Evolutionary conservation across 2,113 vertebrate species (phyloP), one percentile per base, ranked within the genome.

Genomic region (Callithrix jacchus): DNA sequence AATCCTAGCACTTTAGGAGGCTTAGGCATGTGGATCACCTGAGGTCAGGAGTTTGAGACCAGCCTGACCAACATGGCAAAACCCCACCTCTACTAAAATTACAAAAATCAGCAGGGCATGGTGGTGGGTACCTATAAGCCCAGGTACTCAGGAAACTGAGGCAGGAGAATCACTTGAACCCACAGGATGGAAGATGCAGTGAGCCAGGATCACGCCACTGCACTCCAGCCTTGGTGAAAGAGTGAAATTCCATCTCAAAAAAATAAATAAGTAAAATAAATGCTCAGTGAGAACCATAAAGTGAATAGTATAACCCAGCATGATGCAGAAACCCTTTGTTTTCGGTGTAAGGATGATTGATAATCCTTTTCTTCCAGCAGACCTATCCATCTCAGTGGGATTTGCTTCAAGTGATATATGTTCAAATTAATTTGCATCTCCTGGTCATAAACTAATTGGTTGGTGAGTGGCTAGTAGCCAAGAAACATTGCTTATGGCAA

Each of bases 391-490:
- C 45, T 64, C 80, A 0, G 1, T 56, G 49, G 84, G 37, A 93
- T 77, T 96, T 68, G 37, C 47, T 74, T 71, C 91, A 47, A 35
- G 27, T 87, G 93, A 37, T 79, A 52, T 3, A 37, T 32, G 52
- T 82, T 93, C 74, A 54, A 52, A 86, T 94, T 64, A 73, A 87
- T 79, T 64, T 94, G 25, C 16, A 87, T 80, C 68, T 74, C 23
- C 54, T 66, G 40, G 56, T 47, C 32, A 37, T 73, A 27, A 20
- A 42, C 37, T 79, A 23, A 73, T 68, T 79, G 37, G n/a, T 35
- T 76, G 73, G 10, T 74, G 71, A 27, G 64, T 89, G 54, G 47
- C 20, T 20, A 89, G 45, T 21, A 95, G n/a, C 83, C 92, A 87
- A 79, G 71, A 71, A 70, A 37, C 45, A 66, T 54, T 73, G 49